Base-by-base conservation (phyloP, 1,140 invertebrate species). In the Acyrthosiphon pisum region DNA sequence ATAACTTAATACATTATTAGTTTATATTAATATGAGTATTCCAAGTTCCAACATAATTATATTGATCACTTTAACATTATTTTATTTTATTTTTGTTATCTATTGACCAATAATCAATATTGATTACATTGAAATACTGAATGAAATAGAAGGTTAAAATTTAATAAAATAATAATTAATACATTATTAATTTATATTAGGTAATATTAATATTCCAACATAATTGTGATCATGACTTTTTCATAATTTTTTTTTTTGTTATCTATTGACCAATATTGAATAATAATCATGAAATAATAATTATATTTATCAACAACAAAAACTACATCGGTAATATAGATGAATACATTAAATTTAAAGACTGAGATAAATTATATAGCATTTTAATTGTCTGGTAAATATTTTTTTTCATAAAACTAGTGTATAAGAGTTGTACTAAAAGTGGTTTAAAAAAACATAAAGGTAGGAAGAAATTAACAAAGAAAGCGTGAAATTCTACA, bases 401-500 rank as follows among this genome's bases (percentile, higher is more conserved):
- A 76, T 76, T 18, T n/a, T 14, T 76, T n/a, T 68, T 76, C 30
- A 18, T 76, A 76, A 68, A 76, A 76, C n/a, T 76, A 76, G 6
- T 8, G 14, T 50, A 8, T 60, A 60, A 1, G 60, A 76, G 14
- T 76, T 22, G 30, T 60, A 60, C 56, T 35, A n/a, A 35, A 14
- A 76, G 18, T n/a, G n/a, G 14, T 35, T 76, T 20, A 18, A 76
- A 76, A 76, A 14, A 14, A 14, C 30, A 30, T 60, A 60, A 14
- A 9, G 0, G 8, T 46, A 30, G 11, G n/a, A 14, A 87, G 1
- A 48, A 86, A 87, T 87, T 4, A 26, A 87, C 18, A 23, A 48
- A 8, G 88, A 90, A 90, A 90, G 89, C 53, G 89, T 90, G 8
- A 41, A 90, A 90, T 44, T 90, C 9, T 41, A 68, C 41, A 90